Conservation (phyloP, 2,888 invertebrate genomes). For the Drosophila rubida region DNA sequence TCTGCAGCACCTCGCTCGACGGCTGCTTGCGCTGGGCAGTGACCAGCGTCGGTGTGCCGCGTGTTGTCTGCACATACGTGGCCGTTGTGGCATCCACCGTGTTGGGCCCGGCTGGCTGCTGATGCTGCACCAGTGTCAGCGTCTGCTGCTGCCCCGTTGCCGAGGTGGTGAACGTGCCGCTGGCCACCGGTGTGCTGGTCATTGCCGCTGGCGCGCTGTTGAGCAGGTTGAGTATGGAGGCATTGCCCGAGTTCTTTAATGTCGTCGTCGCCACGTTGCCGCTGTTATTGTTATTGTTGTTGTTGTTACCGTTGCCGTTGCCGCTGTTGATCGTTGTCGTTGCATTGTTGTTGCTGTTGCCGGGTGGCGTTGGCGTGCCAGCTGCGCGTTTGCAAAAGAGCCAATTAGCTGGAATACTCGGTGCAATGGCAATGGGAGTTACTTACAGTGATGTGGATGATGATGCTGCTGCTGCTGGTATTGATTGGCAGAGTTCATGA, state of each 20-base stretch:
- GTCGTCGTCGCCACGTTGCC: slow-evolving; percentile 41
- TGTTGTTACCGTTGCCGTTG: slow-evolving; percentile 34
- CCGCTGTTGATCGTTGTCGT: slow-evolving; percentile 30
- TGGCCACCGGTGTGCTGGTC: slow-evolving; percentile 87
- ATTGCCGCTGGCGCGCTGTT: slow-evolving; percentile 92
- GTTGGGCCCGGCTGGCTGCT: slow-evolving; percentile 68
- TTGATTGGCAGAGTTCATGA: slow-evolving; percentile 93
- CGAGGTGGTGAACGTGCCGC: slow-evolving; percentile 83
- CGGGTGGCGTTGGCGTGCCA: slow-evolving; percentile 52
- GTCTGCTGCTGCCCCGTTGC: slow-evolving; percentile 77
- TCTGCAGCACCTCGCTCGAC: slow-evolving; percentile 83
- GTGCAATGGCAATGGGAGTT: neutral
- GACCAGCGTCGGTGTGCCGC: slow-evolving; percentile 62
- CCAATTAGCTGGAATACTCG: neutral
- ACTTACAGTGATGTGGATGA: slow-evolving; percentile 59
- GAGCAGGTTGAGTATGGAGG: slow-evolving; percentile 91
- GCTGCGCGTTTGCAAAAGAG: slow-evolving; percentile 20
- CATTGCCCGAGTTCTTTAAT: slow-evolving; percentile 85
- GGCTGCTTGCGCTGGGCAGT: slow-evolving; percentile 78
- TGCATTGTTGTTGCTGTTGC: slow-evolving; percentile 37
- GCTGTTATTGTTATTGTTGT: slow-evolving; percentile 33
- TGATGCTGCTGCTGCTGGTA: slow-evolving; percentile 87
- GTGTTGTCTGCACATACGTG: slow-evolving; percentile 78
- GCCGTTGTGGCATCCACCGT: slow-evolving; percentile 68
- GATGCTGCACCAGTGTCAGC: slow-evolving; percentile 79